Percentiles rank a stretch among this genome's conserved stretches.
phyloP scores from a whole-genome alignment of 1,140 invertebrate species.

The Eupeodes corollae region DNA sequence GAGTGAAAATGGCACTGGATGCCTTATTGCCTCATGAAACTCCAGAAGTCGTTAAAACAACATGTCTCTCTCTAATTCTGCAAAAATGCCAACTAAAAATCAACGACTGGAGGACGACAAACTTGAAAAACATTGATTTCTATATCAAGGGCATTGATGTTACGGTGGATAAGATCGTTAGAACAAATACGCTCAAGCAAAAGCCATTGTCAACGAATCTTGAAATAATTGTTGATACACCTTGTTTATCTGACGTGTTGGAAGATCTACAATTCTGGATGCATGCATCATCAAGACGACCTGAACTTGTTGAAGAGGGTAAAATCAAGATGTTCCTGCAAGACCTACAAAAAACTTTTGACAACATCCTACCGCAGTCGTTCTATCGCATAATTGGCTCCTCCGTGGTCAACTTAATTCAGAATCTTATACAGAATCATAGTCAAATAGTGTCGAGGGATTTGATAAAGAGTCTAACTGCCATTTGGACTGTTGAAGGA shows the following conservation, averaged over 20 bases:
- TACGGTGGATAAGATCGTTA: not conserved
- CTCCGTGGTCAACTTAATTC: constrained; percentile 18
- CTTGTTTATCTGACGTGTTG: constrained; percentile 19
- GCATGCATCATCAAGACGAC: constrained; percentile 16
- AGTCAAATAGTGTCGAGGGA: not conserved
- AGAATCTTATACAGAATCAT: constrained; percentile 15
- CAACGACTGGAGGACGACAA: constrained; percentile 7
- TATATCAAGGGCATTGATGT: constrained; percentile 14
- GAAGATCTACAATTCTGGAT: constrained; percentile 24
- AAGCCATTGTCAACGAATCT: not conserved
- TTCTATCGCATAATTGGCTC: constrained; percentile 23
- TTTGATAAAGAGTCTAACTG: not conserved
- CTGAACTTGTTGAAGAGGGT: constrained; percentile 4
- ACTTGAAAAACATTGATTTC: constrained; percentile 20
- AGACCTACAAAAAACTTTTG: not conserved
- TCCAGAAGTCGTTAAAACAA: constrained; percentile 14
- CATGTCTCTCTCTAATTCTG: constrained; percentile 20
- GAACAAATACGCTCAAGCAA: constrained; percentile 1
- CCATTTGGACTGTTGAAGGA: not conserved
- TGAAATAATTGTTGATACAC: not conserved
- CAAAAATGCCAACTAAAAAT: constrained; percentile 2
- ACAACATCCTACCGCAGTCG: constrained; percentile 13
- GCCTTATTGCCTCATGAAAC: constrained; percentile 25
- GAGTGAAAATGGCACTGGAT: constrained; percentile 17
- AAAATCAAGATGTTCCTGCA: not conserved